Conservation (phyloP, 2,113 vertebrate species). For the Ciconia maguari region DNA sequence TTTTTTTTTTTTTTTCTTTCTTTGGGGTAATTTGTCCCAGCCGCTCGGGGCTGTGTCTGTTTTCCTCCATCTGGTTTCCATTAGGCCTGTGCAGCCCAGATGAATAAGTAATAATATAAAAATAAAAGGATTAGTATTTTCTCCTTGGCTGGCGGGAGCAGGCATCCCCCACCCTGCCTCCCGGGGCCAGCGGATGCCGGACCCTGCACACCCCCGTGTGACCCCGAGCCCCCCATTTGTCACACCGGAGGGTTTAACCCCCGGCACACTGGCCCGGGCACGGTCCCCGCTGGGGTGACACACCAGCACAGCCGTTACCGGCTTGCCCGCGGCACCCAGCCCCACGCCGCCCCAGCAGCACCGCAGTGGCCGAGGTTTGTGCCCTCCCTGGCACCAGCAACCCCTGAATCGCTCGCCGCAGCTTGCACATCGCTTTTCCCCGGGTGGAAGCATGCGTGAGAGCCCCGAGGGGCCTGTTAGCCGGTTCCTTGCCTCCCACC, state of each 20-base stretch:
- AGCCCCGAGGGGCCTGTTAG: neutral
- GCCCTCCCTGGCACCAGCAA: neutral
- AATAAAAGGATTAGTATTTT: slow-evolving; percentile 75
- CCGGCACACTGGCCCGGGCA: rapidly evolving
- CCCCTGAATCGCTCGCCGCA: rapidly evolving
- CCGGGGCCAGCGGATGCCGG: neutral
- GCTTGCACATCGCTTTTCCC: neutral
- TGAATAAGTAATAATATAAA: slow-evolving; percentile 79
- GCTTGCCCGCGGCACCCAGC: neutral
- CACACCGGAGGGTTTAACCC: neutral
- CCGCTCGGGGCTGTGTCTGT: slow-evolving; percentile 82
- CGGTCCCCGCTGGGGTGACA: neutral
- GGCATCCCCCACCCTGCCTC: slow-evolving; percentile 9
- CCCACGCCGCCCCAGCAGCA: neutral
- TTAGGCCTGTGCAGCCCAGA: slow-evolving; percentile 79
- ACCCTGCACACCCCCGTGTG: neutral
- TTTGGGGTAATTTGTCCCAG: slow-evolving; percentile 85
- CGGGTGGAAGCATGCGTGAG: neutral
- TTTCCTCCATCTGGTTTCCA: slow-evolving; percentile 89
- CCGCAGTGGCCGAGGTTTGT: neutral
- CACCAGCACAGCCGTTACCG: rapidly evolving
- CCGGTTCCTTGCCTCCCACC: neutral
- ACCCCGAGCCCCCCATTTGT: neutral
- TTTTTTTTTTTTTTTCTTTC: slow-evolving; percentile 69
- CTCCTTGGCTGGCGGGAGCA: slow-evolving; percentile 54